Evolutionary conservation across 2,888 invertebrate genomes (phyloP), one percentile per base, ranked within the genome.

Genomic region (Cyclophora albipunctata): DNA sequence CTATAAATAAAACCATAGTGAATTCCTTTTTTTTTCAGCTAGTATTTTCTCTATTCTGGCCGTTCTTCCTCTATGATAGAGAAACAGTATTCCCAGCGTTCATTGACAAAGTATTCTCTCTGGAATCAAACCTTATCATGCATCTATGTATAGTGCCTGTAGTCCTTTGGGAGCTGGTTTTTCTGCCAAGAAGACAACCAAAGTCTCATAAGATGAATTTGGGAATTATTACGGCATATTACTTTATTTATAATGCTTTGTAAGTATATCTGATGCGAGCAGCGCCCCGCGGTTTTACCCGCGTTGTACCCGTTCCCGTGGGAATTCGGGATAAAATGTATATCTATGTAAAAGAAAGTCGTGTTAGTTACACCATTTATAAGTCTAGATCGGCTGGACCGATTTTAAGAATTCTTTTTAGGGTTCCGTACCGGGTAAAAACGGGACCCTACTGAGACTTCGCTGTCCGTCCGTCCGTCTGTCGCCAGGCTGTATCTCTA

Each of bases 41-140:
- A 0, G 61, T 80, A 3, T 69, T 71, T 45, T 20, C 55, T 3
- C 2, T 76, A 3, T 81, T 81, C 63, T 81, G 81, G 81, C 65
- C 78, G 0, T 34, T 81, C 4, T 80, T 66, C 52, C 41, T 76
- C 0, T 71, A 67, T 45, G 67, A 81, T 46, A 58, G 72, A 41
- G 62, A 57, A 3, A 51, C 79, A 0, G 53, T 81, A 1, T 78
- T 71, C 54, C 81, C 81, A 0, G 59, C 49, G 0, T 77, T 65
- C n/a, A 69, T 77, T 33, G 79, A 80, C 60, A 67, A 67, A 50
- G 67, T 73, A 3, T 67, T 81, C 35, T 63, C 71, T 0, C 56
- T 57, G 0, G 55, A 62, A 1, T 71, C 71, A 0, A 81, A 81
- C 54, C 60, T 70, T 42, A 55, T 74, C 0, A 73, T 81, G 58